Conservation (phyloP, 2,888 invertebrate species). For the Agrenia bidenticulata region DNA sequence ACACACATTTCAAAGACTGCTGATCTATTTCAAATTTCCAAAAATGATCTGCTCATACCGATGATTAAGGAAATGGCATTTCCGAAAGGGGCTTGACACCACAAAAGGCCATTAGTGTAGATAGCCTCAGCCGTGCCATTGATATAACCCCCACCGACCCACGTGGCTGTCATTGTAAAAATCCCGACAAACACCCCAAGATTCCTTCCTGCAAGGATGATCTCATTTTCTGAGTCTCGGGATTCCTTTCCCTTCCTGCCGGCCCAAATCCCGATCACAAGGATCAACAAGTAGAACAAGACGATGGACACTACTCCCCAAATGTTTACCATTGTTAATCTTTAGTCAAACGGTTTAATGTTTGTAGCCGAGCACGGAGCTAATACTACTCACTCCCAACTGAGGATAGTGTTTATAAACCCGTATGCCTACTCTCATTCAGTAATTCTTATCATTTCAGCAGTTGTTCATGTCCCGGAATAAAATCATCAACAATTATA, state of each 20-base stretch:
- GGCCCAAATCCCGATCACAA: slow-evolving; percentile 96
- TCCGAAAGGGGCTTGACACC: slow-evolving; percentile 99
- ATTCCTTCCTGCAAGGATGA: slow-evolving; percentile 97
- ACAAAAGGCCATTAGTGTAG: slow-evolving; percentile 86
- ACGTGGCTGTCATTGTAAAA: slow-evolving; percentile 99
- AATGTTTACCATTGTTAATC: slow-evolving; percentile 85
- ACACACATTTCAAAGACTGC: no score
- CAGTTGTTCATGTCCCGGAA: no score
- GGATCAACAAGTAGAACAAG: slow-evolving; percentile 92
- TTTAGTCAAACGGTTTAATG: no score
- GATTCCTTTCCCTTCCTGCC: slow-evolving; percentile 88
- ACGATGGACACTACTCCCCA: slow-evolving; percentile 91
- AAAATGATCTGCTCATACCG: slow-evolving; percentile 62
- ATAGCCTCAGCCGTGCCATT: slow-evolving; percentile 98
- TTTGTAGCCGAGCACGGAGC: no score
- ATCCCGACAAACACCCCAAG: slow-evolving; percentile 96
- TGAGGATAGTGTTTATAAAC: no score
- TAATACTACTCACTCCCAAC: no score
- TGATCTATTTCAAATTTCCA: no score
- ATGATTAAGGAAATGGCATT: slow-evolving; percentile 93
- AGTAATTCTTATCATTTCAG: no score
- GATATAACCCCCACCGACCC: slow-evolving; percentile 99
- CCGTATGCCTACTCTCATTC: no score
- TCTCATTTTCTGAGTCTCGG: slow-evolving; percentile 81
- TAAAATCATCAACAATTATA: no score